Conservation (phyloP, 2,797 vertebrate species). For the Myotis findleyi region DNA sequence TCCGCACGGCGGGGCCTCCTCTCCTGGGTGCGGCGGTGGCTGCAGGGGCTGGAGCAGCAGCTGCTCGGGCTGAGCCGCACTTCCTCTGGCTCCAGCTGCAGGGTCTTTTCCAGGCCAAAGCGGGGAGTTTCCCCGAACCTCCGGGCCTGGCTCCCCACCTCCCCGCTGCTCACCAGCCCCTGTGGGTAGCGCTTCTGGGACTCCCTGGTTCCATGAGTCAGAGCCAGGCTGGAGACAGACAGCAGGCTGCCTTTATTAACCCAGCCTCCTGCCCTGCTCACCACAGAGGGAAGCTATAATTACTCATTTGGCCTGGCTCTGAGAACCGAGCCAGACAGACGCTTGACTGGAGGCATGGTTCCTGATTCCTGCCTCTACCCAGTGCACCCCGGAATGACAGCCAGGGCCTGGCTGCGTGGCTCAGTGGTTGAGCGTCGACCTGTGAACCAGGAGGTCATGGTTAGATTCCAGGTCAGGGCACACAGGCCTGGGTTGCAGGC, state of each 20-base stretch:
- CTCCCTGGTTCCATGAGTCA: conserved; percentile 81
- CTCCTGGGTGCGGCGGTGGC: conserved; percentile 35
- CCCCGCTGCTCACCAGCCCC: conserved; percentile 70
- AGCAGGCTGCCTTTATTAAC: conserved; percentile 80
- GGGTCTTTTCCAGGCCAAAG: conserved; percentile 74
- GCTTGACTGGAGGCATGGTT: conserved; percentile 45
- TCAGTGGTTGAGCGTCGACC: too few relatives aligned
- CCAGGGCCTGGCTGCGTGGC: not conserved
- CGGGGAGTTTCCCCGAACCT: conserved; percentile 75
- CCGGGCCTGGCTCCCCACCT: conserved; percentile 61
- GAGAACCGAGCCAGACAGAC: conserved; percentile 71
- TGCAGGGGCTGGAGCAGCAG: conserved; percentile 50
- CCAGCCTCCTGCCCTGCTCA: conserved; percentile 77
- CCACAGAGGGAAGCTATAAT: conserved; percentile 80
- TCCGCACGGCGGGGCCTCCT: conserved; percentile 51
- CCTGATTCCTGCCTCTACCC: conserved; percentile 50
- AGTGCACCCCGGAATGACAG: conserved; percentile 21
- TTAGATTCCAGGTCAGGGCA: too few relatives aligned
- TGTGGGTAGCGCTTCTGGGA: conserved; percentile 69
- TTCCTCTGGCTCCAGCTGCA: conserved; percentile 79
- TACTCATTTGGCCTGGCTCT: conserved; percentile 72
- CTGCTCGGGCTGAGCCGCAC: conserved; percentile 74
- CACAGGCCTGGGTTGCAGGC: too few relatives aligned
- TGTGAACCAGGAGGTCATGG: too few relatives aligned
- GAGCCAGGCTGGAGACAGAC: conserved; percentile 79